These are phyloP conservation scores for Remorina albescens DNA, from an alignment of 2,797 vertebrate species.

Conservation along the genomic window DNA sequence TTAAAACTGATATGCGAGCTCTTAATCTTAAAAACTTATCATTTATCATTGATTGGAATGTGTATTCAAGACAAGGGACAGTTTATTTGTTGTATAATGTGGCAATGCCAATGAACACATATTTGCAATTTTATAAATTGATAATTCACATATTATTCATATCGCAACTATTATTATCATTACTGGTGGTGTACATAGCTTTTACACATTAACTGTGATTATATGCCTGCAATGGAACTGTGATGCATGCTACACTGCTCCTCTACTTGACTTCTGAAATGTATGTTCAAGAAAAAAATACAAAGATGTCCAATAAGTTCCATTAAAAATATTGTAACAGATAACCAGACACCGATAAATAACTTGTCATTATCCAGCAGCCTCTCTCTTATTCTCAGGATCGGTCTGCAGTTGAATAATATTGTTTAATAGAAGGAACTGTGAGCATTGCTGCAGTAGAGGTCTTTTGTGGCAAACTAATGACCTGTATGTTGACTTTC, in stretches of 20 bases:
- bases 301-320: conserved; percentile 74
- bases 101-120: conserved; percentile 67
- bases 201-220: conserved; percentile 80
- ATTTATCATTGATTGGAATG: conserved; percentile 62
- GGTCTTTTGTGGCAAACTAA: conserved; percentile 48
- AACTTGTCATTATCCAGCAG: conserved; percentile 34
- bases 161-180: conserved; percentile 54
- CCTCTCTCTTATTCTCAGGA: conserved; percentile 26
- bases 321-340: conserved; percentile 54
- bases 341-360: conserved; percentile 12
- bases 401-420: conserved; percentile 42
- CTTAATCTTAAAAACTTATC: conserved; percentile 61
- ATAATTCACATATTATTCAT: conserved; percentile 50
- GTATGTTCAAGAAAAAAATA: conserved; percentile 76
- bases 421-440: conserved; percentile 43
- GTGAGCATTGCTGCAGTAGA: conserved; percentile 26
- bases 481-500: conserved; percentile 56
- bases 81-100: conserved; percentile 66
- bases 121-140: conserved; percentile 78
- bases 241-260: conserved; percentile 84
- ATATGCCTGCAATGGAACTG: conserved; percentile 82
- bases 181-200: conserved; percentile 70
- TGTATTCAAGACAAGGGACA: conserved; percentile 55
- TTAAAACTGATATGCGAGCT: conserved; percentile 66
- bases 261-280: conserved; percentile 79